Conservation (phyloP, 2,888 invertebrate genomes). For the Operophtera brumata region DNA sequence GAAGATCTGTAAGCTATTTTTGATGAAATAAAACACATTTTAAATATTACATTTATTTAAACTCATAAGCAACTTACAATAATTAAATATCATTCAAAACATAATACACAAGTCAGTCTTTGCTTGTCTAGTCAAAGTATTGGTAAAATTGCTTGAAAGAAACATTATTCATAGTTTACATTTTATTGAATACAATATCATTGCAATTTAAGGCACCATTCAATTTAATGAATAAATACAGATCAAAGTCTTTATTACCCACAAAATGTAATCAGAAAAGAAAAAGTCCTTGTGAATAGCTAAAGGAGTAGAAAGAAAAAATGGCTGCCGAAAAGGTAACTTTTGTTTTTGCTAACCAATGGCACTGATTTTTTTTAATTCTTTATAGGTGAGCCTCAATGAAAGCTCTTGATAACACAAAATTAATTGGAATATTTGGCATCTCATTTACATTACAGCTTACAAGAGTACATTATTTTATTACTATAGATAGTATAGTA, state of each 20-base stretch:
- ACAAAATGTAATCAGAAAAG: too few species aligned
- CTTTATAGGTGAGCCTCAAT: conserved; percentile 49
- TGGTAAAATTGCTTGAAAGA: conserved; percentile 63
- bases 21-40: conserved; percentile 18
- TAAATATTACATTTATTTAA: conserved; percentile 32
- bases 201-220: conserved; percentile 49
- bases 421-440: conserved; percentile 71
- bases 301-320: conserved; percentile 1
- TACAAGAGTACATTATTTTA: conserved; percentile 43
- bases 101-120: conserved; percentile 79
- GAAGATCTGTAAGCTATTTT: conserved; percentile 5
- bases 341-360: conserved; percentile 41
- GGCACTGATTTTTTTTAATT: conserved; percentile 45
- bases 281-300: neutral
- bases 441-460: conserved; percentile 68
- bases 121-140: conserved; percentile 75
- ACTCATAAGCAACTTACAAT: conserved; percentile 48
- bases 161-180: conserved; percentile 35
- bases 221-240: neutral
- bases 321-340: conserved; percentile 49
- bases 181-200: conserved; percentile 34
- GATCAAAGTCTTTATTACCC: neutral
- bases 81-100: conserved; percentile 61
- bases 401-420: conserved; percentile 42
- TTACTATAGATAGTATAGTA: too few species aligned